Percentiles rank a stretch among this genome's conserved stretches.
Evolutionary conservation across 1,140 invertebrate genomes (phyloP).

Genomic region (Armadillidium nasatum): DNA sequence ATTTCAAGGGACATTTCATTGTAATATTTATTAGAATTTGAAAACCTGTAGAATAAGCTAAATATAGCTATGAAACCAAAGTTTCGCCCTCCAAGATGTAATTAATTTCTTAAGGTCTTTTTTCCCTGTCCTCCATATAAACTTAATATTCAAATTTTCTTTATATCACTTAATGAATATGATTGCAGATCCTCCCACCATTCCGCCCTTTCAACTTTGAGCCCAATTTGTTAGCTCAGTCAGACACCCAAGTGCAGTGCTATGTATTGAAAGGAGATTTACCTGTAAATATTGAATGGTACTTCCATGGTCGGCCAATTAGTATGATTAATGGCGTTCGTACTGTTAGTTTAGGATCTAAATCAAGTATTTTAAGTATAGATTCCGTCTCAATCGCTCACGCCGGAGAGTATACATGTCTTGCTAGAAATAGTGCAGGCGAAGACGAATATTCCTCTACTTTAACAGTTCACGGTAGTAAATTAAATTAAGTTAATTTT

Average conservation of each 20-base stretch:
- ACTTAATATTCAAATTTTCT: no score
- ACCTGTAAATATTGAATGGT: constrained; percentile 72
- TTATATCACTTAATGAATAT: no score
- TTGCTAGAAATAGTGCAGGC: constrained; percentile 51
- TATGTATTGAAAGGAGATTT: constrained; percentile 76
- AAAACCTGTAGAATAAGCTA: no score
- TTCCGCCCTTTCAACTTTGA: constrained; percentile 34
- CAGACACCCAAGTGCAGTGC: constrained; percentile 63
- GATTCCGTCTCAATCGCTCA: constrained; percentile 61
- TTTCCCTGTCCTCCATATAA: no score
- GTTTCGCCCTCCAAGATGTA: no score
- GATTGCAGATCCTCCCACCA: constrained; percentile 47
- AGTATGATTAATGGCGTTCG: constrained; percentile 44
- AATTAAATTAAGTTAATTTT: constrained; percentile 55
- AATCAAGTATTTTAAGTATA: constrained; percentile 68
- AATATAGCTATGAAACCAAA: no score
- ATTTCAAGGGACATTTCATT: no score
- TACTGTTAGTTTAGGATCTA: constrained; percentile 59
- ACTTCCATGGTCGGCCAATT: constrained; percentile 59
- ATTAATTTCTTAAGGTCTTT: no score
- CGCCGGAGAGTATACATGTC: constrained; percentile 52
- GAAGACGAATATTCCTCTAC: constrained; percentile 34
- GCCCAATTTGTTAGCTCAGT: constrained; percentile 49
- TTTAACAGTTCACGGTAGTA: constrained; percentile 41
- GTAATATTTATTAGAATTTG: no score